phyloP scores from a whole-genome alignment of 2,113 vertebrate species.

The Tamias sibiricus region DNA sequence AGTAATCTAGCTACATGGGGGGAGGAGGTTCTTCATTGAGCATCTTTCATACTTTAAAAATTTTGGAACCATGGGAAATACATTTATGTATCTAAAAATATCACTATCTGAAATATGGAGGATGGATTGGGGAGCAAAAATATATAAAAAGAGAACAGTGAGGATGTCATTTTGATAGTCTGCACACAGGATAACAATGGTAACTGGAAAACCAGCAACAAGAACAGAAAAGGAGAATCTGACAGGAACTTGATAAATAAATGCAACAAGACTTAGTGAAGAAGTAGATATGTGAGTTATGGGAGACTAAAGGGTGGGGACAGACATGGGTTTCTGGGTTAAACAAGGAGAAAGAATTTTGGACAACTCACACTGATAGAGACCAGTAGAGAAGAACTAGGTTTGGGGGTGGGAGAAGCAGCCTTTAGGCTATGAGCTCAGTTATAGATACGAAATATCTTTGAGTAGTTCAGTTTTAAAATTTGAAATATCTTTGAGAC shows the following conservation, averaged over 20 bases:
- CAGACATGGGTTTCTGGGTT: neutral
- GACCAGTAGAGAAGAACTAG: neutral
- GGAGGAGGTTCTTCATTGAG: neutral
- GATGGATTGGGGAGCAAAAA: neutral
- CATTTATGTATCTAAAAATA: constrained; percentile 25
- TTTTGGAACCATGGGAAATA: neutral
- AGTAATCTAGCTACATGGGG: neutral
- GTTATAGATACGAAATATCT: neutral
- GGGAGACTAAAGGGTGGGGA: neutral
- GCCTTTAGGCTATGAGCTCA: neutral
- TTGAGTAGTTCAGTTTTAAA: neutral
- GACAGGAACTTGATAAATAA: neutral
- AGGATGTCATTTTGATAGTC: neutral
- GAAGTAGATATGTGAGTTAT: neutral
- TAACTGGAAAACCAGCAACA: neutral
- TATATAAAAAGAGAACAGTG: neutral
- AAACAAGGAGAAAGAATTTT: neutral
- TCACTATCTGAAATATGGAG: constrained; percentile 1
- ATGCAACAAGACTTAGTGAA: neutral
- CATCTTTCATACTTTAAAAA: constrained; percentile 6
- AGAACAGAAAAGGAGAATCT: neutral
- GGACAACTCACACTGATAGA: neutral
- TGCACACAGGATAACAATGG: neutral
- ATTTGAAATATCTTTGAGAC: neutral
- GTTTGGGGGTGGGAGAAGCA: neutral